Base-by-base conservation (phyloP, 1,140 invertebrate species). In the Halesus radiatus region DNA sequence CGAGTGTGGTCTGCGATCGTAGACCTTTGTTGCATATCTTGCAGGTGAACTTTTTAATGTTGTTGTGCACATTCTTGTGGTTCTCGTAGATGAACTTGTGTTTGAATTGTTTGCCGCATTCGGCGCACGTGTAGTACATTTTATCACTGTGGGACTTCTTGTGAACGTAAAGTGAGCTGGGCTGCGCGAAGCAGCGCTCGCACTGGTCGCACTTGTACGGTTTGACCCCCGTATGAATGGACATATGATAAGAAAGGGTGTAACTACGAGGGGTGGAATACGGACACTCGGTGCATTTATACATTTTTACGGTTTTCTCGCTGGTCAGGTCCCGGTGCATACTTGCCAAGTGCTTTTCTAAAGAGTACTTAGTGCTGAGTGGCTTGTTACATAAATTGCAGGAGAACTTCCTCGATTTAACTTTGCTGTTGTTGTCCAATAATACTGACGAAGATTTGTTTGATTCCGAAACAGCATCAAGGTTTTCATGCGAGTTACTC, bases 21-120 rank as follows among this genome's bases (percentile, higher is more conserved):
- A 90, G 83, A 32, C 60, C 74, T 76, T 83, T 84, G 87, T 89
- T 70, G 86, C 84, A 82, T 86, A 90, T 70, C 86, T 85, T 58
- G 84, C 85, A 84, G 86, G 88, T 26, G 80, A 70, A 83, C 84
- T 87, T 80, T 85, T 85, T 54, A 85, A 26, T 86, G 81, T 37
- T 84, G 83, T 86, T 85, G 85, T 90, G 89, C 5, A 90, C 89
- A 68, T 84, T 79, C 32, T 86, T 81, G 79, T 90, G 88, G 23
- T 85, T 88, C 81, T 89, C 88, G 23, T 89, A 85, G 54, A 87
- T 84, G 73, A 86, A 87, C 32, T 87, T 86, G 84, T 87, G 87
- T 84, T 92, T 91, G 86, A 93, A 93, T 85, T 91, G 90, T 84
- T 92, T 92, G 16, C 92, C 91, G 86, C 93, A 93, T 53, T 90